A percentile compares a stretch with the other conserved stretches of the same genome.
These are phyloP conservation scores for Oncorhynchus kisutch DNA, from an alignment of 2,113 vertebrate genomes.

Conservation along the genomic window DNA sequence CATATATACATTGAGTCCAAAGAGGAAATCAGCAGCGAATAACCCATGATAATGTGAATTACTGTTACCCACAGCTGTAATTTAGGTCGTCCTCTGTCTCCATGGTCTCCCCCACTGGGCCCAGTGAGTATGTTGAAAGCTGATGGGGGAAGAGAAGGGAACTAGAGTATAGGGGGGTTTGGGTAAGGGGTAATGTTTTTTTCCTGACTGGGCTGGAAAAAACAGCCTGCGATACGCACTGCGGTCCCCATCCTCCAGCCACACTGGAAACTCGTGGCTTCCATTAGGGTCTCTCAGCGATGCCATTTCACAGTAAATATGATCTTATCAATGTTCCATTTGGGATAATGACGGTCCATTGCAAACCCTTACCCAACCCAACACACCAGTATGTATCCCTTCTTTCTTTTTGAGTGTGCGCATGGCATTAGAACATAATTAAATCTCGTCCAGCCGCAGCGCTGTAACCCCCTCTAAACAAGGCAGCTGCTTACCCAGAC, in stretches of 20 bases:
- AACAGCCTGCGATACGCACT: neutral
- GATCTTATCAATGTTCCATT: slow-evolving; percentile 29
- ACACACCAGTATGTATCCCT: neutral
- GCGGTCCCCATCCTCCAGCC: slow-evolving; percentile 6
- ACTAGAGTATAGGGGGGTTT: neutral
- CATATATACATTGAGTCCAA: slow-evolving; percentile 16
- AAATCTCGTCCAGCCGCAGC: neutral
- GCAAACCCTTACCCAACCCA: slow-evolving; percentile 4
- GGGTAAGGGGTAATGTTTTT: neutral
- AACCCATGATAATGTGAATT: slow-evolving; percentile 34
- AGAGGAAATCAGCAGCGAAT: slow-evolving; percentile 21
- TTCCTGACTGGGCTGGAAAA: slow-evolving; percentile 14
- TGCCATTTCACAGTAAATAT: slow-evolving; percentile 29
- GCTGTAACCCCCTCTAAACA: no score
- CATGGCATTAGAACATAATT: neutral
- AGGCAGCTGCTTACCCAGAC: neutral
- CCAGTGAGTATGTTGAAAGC: slow-evolving; percentile 11
- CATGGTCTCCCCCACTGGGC: neutral
- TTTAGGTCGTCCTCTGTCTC: slow-evolving; percentile 16
- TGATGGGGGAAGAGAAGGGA: neutral
- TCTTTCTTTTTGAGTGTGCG: neutral
- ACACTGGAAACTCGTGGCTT: slow-evolving; percentile 23
- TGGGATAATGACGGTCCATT: slow-evolving; percentile 16
- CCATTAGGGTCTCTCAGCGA: slow-evolving; percentile 8
- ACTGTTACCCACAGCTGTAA: slow-evolving; percentile 25